Conservation (phyloP, 1,140 invertebrate genomes). For the Drepana arcuata region DNA sequence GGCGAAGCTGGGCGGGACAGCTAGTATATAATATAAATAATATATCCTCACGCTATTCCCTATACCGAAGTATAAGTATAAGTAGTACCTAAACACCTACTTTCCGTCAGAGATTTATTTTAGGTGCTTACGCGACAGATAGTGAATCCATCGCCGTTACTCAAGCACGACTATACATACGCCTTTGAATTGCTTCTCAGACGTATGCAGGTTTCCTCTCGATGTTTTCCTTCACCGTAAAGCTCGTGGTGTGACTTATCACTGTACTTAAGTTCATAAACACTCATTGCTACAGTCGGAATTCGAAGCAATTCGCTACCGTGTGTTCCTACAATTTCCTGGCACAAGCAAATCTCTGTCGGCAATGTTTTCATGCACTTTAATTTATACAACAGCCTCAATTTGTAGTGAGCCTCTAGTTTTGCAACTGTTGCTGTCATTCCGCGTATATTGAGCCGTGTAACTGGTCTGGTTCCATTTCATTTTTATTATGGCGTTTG, state of each 20-base stretch:
- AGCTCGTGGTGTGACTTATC: neutral
- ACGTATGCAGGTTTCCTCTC: neutral
- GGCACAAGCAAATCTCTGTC: conserved; percentile 22
- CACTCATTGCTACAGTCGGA: no score
- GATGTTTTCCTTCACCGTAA: neutral
- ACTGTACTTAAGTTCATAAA: no score
- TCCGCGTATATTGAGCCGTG: no score
- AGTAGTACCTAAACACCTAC: no score
- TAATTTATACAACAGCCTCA: conserved; percentile 32
- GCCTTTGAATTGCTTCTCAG: neutral
- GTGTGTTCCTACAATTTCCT: conserved; percentile 13
- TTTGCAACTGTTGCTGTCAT: conserved; percentile 15
- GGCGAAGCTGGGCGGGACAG: no score
- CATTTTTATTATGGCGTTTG: neutral
- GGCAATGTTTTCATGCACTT: conserved; percentile 25
- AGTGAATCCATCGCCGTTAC: no score
- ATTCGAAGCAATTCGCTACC: neutral
- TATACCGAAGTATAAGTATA: no score
- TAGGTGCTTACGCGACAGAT: no score
- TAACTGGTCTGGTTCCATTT: neutral
- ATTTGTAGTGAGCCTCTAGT: conserved; percentile 8
- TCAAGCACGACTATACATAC: neutral
- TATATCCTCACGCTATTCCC: no score
- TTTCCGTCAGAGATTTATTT: no score
- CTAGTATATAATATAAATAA: no score